Base-by-base conservation (phyloP, 2,888 invertebrate genomes). In the Zeuzera pyrina region DNA sequence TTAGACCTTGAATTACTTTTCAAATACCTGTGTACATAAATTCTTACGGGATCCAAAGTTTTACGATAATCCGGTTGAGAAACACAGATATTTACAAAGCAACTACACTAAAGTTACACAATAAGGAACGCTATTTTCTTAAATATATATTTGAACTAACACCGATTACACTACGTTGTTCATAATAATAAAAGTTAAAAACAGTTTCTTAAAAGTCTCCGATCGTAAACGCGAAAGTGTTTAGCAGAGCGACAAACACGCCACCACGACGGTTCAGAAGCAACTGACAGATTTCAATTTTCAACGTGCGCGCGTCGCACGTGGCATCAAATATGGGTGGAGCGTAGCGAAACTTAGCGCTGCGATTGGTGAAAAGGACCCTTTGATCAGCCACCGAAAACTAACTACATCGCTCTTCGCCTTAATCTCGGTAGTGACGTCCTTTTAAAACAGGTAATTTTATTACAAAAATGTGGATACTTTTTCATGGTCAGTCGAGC, bases 401-500 rank as follows among this genome's bases (percentile, higher is more conserved):
- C 79, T 81, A 78, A 79, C 78, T 72, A 81, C 71, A 69, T 77
- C 69, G 68, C 70, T 72, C 63, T 72, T 69, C 61, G 72, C 76
- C 79, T 81, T 81, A 83, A 83, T 81, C 81, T 81, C 79, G 62
- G 76, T 74, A 81, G 74, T 78, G 77, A 76, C 70, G 69, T 81
- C 71, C 79, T 78, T 79, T 81, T 78, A 81, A 81, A 81, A 79
- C 78, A 78, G 74, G 81, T 81, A 81, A 81, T 79, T 76, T 79
- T 70, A 78, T 81, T 79, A 73, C 65, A 78, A 79, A 78, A 77
- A 73, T 69, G 68, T 68, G 61, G 53, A 69, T 68, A 70, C 65
- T 69, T 72, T 78, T 74, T 69, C n/a, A 69, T 67, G 72, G 68
- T 67, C 69, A 73, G 66, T 65, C 66, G 66, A 67, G 66, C 66